phyloP scores from a whole-genome alignment of 2,113 vertebrate species.

The Sphyrna mokarran region DNA sequence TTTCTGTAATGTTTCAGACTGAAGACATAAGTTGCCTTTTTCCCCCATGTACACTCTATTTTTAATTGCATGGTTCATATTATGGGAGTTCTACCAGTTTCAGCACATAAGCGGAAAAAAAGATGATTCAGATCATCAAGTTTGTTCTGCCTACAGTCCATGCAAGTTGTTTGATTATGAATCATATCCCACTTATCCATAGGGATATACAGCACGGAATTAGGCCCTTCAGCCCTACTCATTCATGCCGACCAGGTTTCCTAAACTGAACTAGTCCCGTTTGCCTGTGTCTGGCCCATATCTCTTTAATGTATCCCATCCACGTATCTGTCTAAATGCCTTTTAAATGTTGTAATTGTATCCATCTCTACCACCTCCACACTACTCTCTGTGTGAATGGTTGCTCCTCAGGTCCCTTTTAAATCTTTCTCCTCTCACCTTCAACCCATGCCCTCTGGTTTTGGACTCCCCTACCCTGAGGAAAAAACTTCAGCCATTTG shows the following conservation, averaged over 20 bases:
- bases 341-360: too few relatives aligned
- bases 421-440: too few relatives aligned
- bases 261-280: too few relatives aligned
- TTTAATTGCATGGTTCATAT: background rate
- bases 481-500: too few relatives aligned
- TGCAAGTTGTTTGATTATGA: background rate
- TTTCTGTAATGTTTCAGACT: constrained; percentile 1
- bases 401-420: too few relatives aligned
- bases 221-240: background rate
- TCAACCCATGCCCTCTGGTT: too few relatives aligned
- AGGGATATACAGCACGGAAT: background rate
- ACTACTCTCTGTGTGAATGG: too few relatives aligned
- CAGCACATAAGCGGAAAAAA: background rate
- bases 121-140: background rate
- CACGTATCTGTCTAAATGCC: too few relatives aligned
- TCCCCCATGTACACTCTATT: background rate
- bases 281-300: too few relatives aligned
- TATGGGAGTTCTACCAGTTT: background rate
- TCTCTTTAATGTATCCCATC: background rate
- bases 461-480: too few relatives aligned
- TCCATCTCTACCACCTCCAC: too few relatives aligned
- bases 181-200: background rate
- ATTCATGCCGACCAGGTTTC: too few relatives aligned
- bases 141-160: background rate
- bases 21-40: background rate